These are phyloP conservation scores for Heliothis virescens DNA, from an alignment of 1,140 invertebrate species.

Conservation along the genomic window DNA sequence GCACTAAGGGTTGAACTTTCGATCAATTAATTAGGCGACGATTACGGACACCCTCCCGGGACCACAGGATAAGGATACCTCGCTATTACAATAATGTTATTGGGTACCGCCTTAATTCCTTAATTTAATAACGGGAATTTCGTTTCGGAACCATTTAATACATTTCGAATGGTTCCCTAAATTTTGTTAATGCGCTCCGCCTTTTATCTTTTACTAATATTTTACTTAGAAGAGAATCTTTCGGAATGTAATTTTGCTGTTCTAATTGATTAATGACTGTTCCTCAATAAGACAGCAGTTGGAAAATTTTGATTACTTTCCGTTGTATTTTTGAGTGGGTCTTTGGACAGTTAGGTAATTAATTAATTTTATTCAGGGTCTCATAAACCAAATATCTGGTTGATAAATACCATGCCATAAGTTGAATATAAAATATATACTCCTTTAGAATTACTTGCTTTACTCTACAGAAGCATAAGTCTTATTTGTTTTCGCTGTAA, in stretches of 20 bases:
- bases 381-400: neutral
- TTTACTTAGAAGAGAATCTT: conserved; percentile 27
- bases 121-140: conserved; percentile 76
- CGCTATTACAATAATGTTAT: conserved; percentile 79
- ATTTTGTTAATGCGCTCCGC: conserved; percentile 41
- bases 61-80: conserved; percentile 66
- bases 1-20: conserved; percentile 81
- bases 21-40: conserved; percentile 85
- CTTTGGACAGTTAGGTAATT: neutral
- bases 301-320: conserved; percentile 25
- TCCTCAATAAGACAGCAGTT: conserved; percentile 25
- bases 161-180: conserved; percentile 49
- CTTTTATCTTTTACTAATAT: conserved; percentile 38
- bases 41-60: conserved; percentile 72
- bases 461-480: too few relatives aligned
- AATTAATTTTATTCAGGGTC: neutral
- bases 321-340: conserved; percentile 20
- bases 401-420: neutral
- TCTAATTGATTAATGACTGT: conserved; percentile 45
- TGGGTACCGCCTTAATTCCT: conserved; percentile 65
- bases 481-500: neutral
- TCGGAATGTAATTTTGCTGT: conserved; percentile 22
- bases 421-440: neutral
- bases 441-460: neutral
- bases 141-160: conserved; percentile 56